A percentile compares a stretch with the other conserved stretches of the same genome.
Conservation (phyloP, 2,113 vertebrate species). For the Oxyura jamaicensis region DNA sequence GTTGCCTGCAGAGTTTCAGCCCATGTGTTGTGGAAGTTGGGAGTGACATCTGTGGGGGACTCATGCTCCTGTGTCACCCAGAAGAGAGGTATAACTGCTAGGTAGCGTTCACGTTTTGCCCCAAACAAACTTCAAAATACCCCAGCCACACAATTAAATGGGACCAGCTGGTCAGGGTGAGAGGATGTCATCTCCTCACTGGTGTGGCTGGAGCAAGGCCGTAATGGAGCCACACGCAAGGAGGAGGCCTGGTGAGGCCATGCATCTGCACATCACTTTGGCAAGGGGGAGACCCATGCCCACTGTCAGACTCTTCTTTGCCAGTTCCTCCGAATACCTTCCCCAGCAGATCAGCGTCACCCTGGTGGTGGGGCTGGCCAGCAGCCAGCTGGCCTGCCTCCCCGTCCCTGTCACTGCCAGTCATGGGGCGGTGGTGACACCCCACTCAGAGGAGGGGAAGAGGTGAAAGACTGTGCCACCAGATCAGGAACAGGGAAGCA, state of each 20-base stretch:
- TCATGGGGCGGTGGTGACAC: not conserved
- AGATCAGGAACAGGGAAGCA: accelerated
- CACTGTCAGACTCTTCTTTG: not conserved
- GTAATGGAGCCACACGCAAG: not conserved
- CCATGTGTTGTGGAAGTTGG: not conserved
- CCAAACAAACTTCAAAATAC: not conserved
- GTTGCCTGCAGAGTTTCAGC: not conserved
- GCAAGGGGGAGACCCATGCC: not conserved
- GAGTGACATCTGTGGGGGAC: not conserved
- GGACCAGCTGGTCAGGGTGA: not conserved
- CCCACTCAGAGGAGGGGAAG: not conserved
- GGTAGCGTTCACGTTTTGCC: not conserved
- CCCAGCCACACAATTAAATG: not conserved
- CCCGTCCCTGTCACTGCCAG: slow-evolving; percentile 25
- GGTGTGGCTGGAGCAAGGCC: not conserved
- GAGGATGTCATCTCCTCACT: not conserved
- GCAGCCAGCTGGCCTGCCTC: slow-evolving; percentile 13
- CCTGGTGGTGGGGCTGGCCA: not conserved
- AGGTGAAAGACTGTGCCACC: not conserved
- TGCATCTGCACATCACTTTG: not conserved
- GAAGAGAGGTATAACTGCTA: not conserved
- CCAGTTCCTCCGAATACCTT: not conserved
- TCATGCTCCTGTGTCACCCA: not conserved
- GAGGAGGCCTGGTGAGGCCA: not conserved
- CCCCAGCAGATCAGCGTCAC: not conserved